A percentile compares a stretch with the other conserved stretches of the same genome.
phyloP scores from a whole-genome alignment of 2,888 invertebrate genomes.

The Thelaira solivaga region DNA sequence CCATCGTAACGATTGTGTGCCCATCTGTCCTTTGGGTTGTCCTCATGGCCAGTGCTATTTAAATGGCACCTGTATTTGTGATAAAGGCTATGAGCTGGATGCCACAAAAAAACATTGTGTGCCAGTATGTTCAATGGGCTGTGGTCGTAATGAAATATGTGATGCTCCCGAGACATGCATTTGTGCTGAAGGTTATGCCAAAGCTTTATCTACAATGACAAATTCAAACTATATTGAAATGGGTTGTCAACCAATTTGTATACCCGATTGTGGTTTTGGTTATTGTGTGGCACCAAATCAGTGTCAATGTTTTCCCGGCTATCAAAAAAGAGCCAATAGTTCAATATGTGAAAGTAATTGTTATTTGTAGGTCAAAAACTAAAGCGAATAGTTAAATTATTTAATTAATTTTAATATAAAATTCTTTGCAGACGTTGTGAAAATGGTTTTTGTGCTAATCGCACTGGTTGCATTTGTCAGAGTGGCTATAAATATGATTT shows the following conservation, averaged over 20 bases:
- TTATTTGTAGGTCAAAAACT: conserved; percentile 68
- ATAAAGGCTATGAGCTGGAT: conserved; percentile 74
- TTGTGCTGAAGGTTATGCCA: conserved; percentile 71
- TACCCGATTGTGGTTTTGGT: conserved; percentile 75
- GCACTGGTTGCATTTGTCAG: conserved; percentile 78
- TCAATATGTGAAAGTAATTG: conserved; percentile 71
- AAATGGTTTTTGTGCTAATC: conserved; percentile 77
- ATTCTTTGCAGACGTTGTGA: conserved; percentile 69
- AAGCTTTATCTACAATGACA: conserved; percentile 60
- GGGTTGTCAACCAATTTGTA: conserved; percentile 73
- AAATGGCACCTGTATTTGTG: conserved; percentile 74
- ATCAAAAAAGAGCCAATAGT: conserved; percentile 68
- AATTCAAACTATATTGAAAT: conserved; percentile 58
- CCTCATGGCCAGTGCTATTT: conserved; percentile 75
- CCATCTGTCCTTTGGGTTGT: conserved; percentile 73
- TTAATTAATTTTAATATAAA: neutral
- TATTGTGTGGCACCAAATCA: conserved; percentile 77
- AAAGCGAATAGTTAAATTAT: neutral
- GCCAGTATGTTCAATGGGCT: conserved; percentile 81
- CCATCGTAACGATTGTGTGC: conserved; percentile 70
- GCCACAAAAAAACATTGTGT: conserved; percentile 76
- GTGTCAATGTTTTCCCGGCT: conserved; percentile 78
- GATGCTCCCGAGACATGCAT: conserved; percentile 80
- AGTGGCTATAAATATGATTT: conserved; percentile 74
- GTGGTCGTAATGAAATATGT: conserved; percentile 80